Evolutionary conservation across 1,140 invertebrate genomes (phyloP), one percentile per base, ranked within the genome.

Genomic region (Ephestia elutella): DNA sequence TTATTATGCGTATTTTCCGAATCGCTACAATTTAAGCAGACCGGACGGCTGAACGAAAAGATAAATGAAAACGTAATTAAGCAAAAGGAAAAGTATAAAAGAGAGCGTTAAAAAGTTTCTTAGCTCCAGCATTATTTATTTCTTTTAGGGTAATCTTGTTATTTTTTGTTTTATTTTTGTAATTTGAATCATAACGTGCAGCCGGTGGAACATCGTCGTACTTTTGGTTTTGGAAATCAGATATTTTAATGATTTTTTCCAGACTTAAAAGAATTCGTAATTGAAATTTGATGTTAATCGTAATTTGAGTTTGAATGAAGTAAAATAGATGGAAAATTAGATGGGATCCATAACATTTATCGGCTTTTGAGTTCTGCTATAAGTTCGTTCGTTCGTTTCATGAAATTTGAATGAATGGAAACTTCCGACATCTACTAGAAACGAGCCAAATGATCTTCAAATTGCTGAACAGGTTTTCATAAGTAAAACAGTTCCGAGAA

Each of bases 11-110:
- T 59, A 38, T 65, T 65, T 50, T 38, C 49, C 57, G 49, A 64
- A 64, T 66, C 57, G 59, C 59, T 50, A 38, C 55, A 63, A 57
- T 64, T 62, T 55, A 18, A 60, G 30, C 60, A 62, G 57, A 59
- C 35, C 55, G 62, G 63, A 70, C 60, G 67, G 68, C 75, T 67
- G 70, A 75, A 73, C 72, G 60, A 66, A 65, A 78, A 80, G 79
- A 80, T 83, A 79, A 82, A 82, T 86, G 79, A 83, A 83, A 86
- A 81, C 62, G 73, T 82, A 82, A 85, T 82, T 82, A 85, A 82
- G 78, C 74, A 78, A 54, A 73, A 73, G 74, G 62, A 73, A 78
- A 83, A 83, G 63, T 85, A 78, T 80, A 70, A 76, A 70, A 63
- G 30, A 70, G 66, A 76, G 66, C 68, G 64, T 76, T 76, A 81